Evolutionary conservation across 2,888 invertebrate species (phyloP).

Genomic region (Urechis unicinctus): DNA sequence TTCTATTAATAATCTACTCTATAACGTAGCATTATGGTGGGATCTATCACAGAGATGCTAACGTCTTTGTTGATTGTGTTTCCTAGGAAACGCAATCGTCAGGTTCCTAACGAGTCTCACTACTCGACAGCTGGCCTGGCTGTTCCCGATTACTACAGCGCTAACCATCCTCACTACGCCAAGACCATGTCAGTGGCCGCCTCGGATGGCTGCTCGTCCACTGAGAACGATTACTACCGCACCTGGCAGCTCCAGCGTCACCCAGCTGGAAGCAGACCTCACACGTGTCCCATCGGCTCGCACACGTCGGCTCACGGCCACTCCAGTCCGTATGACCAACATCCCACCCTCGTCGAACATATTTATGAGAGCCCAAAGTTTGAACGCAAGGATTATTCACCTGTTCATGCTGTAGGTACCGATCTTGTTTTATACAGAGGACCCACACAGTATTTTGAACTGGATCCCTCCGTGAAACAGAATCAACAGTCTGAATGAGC

Average conservation of each 20-base stretch:
- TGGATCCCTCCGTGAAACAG: too few species aligned
- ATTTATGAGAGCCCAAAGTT: slow-evolving; percentile 26
- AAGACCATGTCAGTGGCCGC: background rate
- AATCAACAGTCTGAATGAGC: too few species aligned
- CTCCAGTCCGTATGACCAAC: background rate
- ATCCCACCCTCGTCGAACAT: slow-evolving; percentile 12
- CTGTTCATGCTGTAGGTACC: background rate
- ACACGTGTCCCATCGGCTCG: background rate
- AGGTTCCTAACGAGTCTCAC: background rate
- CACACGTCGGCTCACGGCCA: slow-evolving; percentile 3
- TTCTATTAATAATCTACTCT: too few species aligned
- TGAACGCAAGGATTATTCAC: slow-evolving; percentile 15
- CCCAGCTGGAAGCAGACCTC: background rate
- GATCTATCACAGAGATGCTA: too few species aligned
- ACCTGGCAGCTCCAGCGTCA: slow-evolving; percentile 23
- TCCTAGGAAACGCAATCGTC: background rate
- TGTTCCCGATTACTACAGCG: background rate
- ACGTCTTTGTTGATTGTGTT: too few species aligned
- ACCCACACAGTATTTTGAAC: slow-evolving; percentile 12
- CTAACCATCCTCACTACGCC: background rate
- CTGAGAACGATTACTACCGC: slow-evolving; percentile 24
- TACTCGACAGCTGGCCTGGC: background rate
- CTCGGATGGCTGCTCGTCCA: background rate
- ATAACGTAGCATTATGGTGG: too few species aligned
- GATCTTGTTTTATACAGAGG: background rate